Conservation (phyloP, 2,888 invertebrate species). For the Scelioninae gen. 2 region DNA sequence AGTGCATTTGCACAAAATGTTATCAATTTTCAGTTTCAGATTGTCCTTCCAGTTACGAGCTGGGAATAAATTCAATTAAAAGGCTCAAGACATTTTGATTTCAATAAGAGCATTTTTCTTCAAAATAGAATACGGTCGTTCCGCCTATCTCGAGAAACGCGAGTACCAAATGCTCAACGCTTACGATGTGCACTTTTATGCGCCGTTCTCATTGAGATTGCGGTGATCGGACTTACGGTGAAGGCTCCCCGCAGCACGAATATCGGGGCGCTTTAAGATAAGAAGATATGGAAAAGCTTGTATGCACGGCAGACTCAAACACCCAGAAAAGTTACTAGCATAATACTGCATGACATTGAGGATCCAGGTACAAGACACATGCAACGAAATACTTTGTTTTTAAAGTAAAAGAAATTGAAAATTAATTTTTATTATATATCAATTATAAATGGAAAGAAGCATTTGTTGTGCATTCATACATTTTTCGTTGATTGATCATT, state of each 20-base stretch:
- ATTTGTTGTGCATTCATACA: too few species aligned
- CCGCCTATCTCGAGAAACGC: slow-evolving; percentile 95
- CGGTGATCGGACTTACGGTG: slow-evolving; percentile 95
- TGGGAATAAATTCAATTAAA: too few species aligned
- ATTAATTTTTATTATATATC: too few species aligned
- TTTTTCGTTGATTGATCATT: too few species aligned
- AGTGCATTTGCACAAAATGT: too few species aligned
- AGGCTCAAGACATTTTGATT: too few species aligned
- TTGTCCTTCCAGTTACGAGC: too few species aligned
- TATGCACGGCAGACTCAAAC: slow-evolving; percentile 85
- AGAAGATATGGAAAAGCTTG: slow-evolving; percentile 79
- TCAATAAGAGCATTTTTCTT: too few species aligned
- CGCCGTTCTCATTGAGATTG: slow-evolving; percentile 91
- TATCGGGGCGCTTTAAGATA: slow-evolving; percentile 82
- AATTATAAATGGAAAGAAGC: too few species aligned
- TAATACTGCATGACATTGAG: slow-evolving; percentile 95
- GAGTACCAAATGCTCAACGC: slow-evolving; percentile 98
- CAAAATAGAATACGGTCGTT: slow-evolving; percentile 88
- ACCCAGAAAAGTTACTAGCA: slow-evolving; percentile 85
- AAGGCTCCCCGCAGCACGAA: slow-evolving; percentile 84
- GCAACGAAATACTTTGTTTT: too few species aligned
- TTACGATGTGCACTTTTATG: slow-evolving; percentile 98
- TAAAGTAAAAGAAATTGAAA: too few species aligned
- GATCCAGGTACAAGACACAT: slow-evolving; percentile 93
- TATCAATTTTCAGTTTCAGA: too few species aligned